phyloP scores from a whole-genome alignment of 2,113 vertebrate species.

The Xyliphius kryptos region DNA sequence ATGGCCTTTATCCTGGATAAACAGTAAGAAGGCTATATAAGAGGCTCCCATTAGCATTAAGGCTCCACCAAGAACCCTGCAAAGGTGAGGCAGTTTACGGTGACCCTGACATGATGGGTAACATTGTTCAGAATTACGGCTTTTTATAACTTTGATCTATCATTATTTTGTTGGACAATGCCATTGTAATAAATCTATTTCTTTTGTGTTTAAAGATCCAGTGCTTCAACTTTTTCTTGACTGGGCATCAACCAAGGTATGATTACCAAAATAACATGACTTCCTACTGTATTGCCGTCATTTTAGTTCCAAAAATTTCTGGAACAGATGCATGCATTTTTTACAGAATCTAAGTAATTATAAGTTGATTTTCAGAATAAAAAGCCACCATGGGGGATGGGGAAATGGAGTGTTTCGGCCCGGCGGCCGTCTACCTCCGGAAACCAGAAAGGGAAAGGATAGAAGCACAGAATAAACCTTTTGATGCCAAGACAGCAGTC shows the following conservation, averaged over 20 bases:
- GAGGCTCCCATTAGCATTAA: background rate
- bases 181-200: too few species aligned
- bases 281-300: background rate
- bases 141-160: too few species aligned
- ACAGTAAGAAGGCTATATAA: conserved; percentile 21
- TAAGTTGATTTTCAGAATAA: background rate
- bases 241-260: conserved; percentile 12
- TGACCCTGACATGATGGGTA: background rate
- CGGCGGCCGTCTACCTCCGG: conserved; percentile 72
- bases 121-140: too few species aligned
- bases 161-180: too few species aligned
- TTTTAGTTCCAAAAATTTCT: background rate
- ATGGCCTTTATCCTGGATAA: background rate
- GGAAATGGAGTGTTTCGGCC: conserved; percentile 76
- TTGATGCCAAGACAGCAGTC: too few species aligned
- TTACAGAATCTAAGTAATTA: too few species aligned
- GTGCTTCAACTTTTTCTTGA: background rate
- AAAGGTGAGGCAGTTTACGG: conserved; percentile 2
- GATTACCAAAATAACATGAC: background rate
- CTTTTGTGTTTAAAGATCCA: background rate
- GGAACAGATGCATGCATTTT: background rate
- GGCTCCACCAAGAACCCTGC: conserved; percentile 1
- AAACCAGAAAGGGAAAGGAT: too few species aligned
- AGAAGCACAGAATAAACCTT: too few species aligned
- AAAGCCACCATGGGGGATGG: conserved; percentile 63